A percentile compares a stretch with the other conserved stretches of the same genome.
Evolutionary conservation across 2,797 vertebrate species (phyloP).

Genomic region (Austrolebias charrua): DNA sequence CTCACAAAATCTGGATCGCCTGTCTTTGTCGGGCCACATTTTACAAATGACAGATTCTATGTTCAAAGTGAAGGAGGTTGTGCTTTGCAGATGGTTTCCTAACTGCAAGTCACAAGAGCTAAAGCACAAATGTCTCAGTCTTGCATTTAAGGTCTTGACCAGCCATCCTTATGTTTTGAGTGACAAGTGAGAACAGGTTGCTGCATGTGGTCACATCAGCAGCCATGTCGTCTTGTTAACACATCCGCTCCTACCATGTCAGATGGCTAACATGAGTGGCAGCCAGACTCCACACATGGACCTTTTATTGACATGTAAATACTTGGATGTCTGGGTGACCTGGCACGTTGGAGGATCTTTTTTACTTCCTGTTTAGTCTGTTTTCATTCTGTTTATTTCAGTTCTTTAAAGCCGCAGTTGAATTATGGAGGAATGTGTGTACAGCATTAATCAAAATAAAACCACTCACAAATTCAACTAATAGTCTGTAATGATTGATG

Average conservation of each 20-base stretch:
- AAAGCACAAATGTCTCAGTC: neutral
- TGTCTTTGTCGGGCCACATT: too few species aligned
- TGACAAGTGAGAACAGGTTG: slow-evolving; percentile 13
- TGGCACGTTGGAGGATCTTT: slow-evolving; percentile 31
- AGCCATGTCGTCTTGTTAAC: slow-evolving; percentile 28
- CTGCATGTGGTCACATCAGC: slow-evolving; percentile 32
- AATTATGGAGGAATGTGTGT: slow-evolving; percentile 17
- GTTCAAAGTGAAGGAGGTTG: too few species aligned
- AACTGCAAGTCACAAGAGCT: neutral
- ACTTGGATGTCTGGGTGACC: slow-evolving; percentile 40
- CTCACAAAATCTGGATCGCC: too few species aligned
- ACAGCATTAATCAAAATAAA: neutral
- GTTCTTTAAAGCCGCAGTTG: slow-evolving; percentile 45
- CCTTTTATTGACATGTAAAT: slow-evolving; percentile 33
- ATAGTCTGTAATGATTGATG: too few species aligned
- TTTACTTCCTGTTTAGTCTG: slow-evolving; percentile 5
- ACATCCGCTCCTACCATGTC: slow-evolving; percentile 35
- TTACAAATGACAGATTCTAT: too few species aligned
- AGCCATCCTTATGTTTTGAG: too few species aligned
- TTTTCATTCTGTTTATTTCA: slow-evolving; percentile 14
- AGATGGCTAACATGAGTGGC: slow-evolving; percentile 25
- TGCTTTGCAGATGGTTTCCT: too few species aligned
- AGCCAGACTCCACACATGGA: slow-evolving; percentile 43
- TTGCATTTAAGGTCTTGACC: too few species aligned
- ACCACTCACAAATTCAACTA: neutral